These are phyloP conservation scores for Cnemophilus loriae DNA, from an alignment of 2,113 vertebrate genomes.

Conservation along the genomic window DNA sequence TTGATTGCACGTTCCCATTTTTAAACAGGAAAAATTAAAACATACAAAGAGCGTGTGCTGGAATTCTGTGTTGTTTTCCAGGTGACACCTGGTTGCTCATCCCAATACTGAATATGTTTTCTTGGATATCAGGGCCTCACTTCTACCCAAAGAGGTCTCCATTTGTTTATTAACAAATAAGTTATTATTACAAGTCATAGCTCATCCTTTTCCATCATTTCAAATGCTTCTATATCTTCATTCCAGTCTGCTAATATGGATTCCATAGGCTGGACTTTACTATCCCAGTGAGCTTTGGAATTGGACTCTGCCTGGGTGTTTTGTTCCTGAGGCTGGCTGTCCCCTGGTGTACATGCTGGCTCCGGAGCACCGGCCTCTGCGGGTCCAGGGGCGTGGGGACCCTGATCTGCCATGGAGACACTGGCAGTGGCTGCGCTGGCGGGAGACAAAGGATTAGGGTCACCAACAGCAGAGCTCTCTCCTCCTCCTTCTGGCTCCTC, in stretches of 20 bases:
- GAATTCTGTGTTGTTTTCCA: constrained; percentile 34
- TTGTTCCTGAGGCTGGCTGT: constrained; percentile 70
- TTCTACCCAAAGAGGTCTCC: constrained; percentile 57
- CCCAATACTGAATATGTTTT: constrained; percentile 62
- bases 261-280: constrained; percentile 82
- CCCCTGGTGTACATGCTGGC: constrained; percentile 57
- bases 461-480: neutral
- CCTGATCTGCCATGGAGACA: constrained; percentile 8
- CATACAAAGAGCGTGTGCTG: constrained; percentile 49
- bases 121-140: constrained; percentile 37
- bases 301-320: constrained; percentile 59
- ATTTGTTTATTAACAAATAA: constrained; percentile 59
- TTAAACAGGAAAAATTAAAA: constrained; percentile 47
- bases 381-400: neutral
- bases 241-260: constrained; percentile 95
- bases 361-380: constrained; percentile 7
- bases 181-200: constrained; percentile 82
- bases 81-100: constrained; percentile 55
- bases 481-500: constrained; percentile 39
- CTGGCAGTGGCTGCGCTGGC: neutral
- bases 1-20: constrained; percentile 60
- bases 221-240: constrained; percentile 97
- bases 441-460: constrained; percentile 4
- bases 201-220: constrained; percentile 98
- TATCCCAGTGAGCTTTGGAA: constrained; percentile 68